Percentiles rank a stretch among this genome's conserved stretches.
Conservation (phyloP, 2,888 invertebrate genomes). For the Tiliacea citrago region DNA sequence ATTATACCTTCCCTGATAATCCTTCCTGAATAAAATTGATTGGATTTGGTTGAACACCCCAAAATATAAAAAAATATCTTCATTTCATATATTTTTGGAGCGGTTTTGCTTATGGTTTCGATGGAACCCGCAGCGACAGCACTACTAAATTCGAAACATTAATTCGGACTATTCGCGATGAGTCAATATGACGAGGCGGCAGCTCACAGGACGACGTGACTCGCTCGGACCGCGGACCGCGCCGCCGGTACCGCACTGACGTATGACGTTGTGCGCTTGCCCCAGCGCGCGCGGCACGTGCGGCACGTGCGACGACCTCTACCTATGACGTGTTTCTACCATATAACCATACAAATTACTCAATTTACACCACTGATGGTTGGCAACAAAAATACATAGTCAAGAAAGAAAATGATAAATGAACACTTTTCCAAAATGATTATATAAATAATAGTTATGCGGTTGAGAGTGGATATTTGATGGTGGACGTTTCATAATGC, state of each 20-base stretch:
- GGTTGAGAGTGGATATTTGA: constrained; percentile 59
- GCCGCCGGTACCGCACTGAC: constrained; percentile 7
- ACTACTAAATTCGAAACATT: constrained; percentile 22
- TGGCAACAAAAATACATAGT: constrained; percentile 11
- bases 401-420: constrained; percentile 16
- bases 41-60: not conserved
- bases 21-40: not conserved
- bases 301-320: not conserved
- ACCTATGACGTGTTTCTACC: not conserved
- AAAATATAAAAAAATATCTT: not conserved
- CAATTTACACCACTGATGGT: constrained; percentile 27
- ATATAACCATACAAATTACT: constrained; percentile 9
- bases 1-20: not conserved
- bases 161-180: constrained; percentile 36
- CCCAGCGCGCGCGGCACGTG: constrained; percentile 4
- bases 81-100: not conserved
- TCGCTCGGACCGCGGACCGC: constrained; percentile 21
- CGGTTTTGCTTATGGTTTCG: constrained; percentile 13
- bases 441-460: constrained; percentile 31
- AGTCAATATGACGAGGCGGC: not conserved
- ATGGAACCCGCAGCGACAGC: constrained; percentile 33
- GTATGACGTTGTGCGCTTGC: not conserved
- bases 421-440: constrained; percentile 26
- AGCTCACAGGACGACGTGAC: not conserved
- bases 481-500: constrained; percentile 50